phyloP scores from a whole-genome alignment of 2,888 invertebrate genomes.

The Drosophila aldrichi region DNA sequence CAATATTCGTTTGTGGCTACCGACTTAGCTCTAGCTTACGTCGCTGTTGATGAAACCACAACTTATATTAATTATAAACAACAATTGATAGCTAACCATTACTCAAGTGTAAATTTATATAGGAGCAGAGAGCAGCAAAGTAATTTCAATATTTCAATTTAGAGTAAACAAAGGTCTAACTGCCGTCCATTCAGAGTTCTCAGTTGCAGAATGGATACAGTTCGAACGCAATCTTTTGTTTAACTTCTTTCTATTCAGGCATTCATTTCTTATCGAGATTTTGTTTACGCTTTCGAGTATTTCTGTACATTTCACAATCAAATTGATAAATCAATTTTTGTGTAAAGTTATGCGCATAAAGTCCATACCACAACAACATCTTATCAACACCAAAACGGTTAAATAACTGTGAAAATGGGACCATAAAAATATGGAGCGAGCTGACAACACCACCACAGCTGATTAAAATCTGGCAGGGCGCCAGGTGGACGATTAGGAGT shows the following conservation, averaged over 20 bases:
- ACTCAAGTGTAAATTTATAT: too few relatives aligned
- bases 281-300: neutral
- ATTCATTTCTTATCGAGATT: slow-evolving; percentile 46
- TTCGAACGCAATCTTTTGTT: neutral
- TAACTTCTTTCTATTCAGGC: neutral
- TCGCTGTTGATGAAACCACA: neutral
- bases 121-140: neutral
- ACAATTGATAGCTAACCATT: neutral
- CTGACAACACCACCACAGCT: neutral
- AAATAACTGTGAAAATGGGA: neutral
- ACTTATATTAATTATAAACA: slow-evolving; percentile 36
- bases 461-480: slow-evolving; percentile 7
- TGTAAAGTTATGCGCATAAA: neutral
- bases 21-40: slow-evolving; percentile 2
- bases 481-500: slow-evolving; percentile 2
- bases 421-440: slow-evolving; percentile 1
- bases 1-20: slow-evolving; percentile 3
- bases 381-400: neutral
- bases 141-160: neutral
- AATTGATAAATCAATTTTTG: slow-evolving; percentile 28
- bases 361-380: neutral
- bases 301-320: slow-evolving; percentile 44
- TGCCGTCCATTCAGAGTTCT: neutral
- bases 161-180: neutral
- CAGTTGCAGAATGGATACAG: neutral